Conservation (phyloP, 1,140 invertebrate species). For the Apis dorsata region DNA sequence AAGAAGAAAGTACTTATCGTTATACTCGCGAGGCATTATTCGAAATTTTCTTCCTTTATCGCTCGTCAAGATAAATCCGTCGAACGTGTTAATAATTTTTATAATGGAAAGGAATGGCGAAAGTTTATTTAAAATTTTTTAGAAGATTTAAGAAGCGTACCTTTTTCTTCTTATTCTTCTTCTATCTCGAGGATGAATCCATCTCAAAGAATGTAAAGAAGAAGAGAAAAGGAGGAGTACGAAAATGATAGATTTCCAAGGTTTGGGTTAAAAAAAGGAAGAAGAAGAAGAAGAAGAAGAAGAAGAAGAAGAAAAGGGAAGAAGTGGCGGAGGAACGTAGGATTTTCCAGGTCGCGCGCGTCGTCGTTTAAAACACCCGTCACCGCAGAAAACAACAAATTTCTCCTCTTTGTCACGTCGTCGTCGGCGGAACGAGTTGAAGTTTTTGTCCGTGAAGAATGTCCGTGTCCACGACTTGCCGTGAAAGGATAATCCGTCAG, state of each 20-base stretch:
- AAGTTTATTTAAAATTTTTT: no score
- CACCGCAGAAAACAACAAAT: constrained; percentile 41
- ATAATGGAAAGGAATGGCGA: no score
- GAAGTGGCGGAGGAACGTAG: background rate
- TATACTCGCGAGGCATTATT: no score
- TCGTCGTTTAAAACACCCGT: constrained; percentile 11
- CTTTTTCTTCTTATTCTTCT: no score
- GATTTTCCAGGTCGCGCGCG: constrained; percentile 28
- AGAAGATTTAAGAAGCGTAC: no score
- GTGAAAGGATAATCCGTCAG: constrained; percentile 73
- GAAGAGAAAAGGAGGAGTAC: background rate
- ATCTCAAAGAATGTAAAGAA: background rate
- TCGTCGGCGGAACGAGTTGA: constrained; percentile 18
- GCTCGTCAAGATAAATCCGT: no score
- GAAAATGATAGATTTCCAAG: background rate
- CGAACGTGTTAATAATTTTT: no score
- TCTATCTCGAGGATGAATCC: no score
- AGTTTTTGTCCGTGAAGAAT: constrained; percentile 50
- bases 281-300: background rate
- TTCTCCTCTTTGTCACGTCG: constrained; percentile 40
- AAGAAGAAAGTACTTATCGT: background rate
- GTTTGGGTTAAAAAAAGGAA: background rate
- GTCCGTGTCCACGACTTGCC: constrained; percentile 46
- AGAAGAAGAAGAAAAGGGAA: background rate
- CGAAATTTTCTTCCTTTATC: no score